Conservation (phyloP, 2,888 invertebrate species). For the Macaria liturata region DNA sequence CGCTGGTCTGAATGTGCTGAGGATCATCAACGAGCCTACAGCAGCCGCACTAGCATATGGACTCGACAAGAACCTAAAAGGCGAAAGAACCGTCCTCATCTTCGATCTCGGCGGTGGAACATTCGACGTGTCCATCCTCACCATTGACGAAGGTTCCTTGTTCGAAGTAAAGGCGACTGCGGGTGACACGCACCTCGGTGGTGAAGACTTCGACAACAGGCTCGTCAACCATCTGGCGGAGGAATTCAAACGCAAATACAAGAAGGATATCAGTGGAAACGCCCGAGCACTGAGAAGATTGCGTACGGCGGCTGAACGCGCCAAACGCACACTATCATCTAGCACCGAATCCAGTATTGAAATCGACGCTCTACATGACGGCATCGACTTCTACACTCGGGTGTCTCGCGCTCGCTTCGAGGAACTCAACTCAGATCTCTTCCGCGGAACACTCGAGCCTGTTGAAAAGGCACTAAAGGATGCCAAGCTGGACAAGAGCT, state of each 20-base stretch:
- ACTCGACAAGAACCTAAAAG: slow-evolving; percentile 85
- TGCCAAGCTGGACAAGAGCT: slow-evolving; percentile 90
- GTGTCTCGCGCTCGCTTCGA: slow-evolving; percentile 90
- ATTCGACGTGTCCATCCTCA: slow-evolving; percentile 92
- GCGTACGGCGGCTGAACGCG: slow-evolving; percentile 90
- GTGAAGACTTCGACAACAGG: slow-evolving; percentile 87
- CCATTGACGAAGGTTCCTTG: slow-evolving; percentile 89
- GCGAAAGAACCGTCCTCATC: slow-evolving; percentile 85
- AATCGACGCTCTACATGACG: slow-evolving; percentile 89
- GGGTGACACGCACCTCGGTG: slow-evolving; percentile 93
- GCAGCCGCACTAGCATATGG: slow-evolving; percentile 90
- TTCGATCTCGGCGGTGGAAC: slow-evolving; percentile 87
- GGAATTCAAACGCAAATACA: slow-evolving; percentile 88
- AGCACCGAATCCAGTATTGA: slow-evolving; percentile 90
- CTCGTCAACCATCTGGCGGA: slow-evolving; percentile 86
- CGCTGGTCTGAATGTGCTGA: slow-evolving; percentile 90
- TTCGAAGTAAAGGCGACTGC: slow-evolving; percentile 93
- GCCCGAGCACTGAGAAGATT: slow-evolving; percentile 87
- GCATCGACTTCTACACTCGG: slow-evolving; percentile 87
- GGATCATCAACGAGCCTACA: slow-evolving; percentile 93
- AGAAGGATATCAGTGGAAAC: slow-evolving; percentile 86
- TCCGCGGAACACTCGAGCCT: slow-evolving; percentile 88
- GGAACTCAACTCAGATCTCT: slow-evolving; percentile 88
- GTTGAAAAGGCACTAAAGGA: slow-evolving; percentile 91
- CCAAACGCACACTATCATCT: slow-evolving; percentile 90